Evolutionary conservation across 2,888 invertebrate species (phyloP), one percentile per base, ranked within the genome.

Genomic region (Fabriciana adippe): DNA sequence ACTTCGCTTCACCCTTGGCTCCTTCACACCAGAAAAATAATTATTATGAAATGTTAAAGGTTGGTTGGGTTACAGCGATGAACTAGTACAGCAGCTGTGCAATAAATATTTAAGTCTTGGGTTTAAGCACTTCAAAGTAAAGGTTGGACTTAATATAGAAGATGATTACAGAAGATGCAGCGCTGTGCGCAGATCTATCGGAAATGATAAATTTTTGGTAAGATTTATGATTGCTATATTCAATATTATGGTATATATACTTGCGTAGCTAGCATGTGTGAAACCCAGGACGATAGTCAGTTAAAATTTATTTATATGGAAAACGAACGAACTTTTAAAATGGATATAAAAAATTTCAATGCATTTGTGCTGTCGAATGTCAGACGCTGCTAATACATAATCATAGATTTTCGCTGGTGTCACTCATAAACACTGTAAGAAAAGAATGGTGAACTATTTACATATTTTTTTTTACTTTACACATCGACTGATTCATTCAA

Each of bases 1-100:
- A 8, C 1, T 18, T 18, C 11, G 11, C 13, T 18, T 18, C 16
- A 18, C n/a, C 16, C 3, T 2, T 53, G 3, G 14, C 3, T 53
- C 14, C 47, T 55, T 50, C n/a, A 50, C 15, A n/a, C 50, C n/a
- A 14, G 16, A 18, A 4, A 14, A 16, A 56, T 56, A 16, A 45
- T 26, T n/a, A 18, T n/a, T 18, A 35, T 35, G 13, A 53, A 15
- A 18, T 18, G 6, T 62, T 70, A 74, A 72, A 94, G 97, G 97
- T 53, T 98, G 98, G 98, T 81, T 98, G 73, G 97, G 97, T 0
- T 98, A 98, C 85, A 94, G 94, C 41, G 96, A 97, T 78, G 96
- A 96, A 64, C 94, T 95, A 76, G 95, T 98, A 4, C 90, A 93
- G 69, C 85, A 93, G 70, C 89, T 97, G 0, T 97, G 97, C 74